phyloP scores from a whole-genome alignment of 2,113 vertebrate genomes.

The Hemichromis elongatus region DNA sequence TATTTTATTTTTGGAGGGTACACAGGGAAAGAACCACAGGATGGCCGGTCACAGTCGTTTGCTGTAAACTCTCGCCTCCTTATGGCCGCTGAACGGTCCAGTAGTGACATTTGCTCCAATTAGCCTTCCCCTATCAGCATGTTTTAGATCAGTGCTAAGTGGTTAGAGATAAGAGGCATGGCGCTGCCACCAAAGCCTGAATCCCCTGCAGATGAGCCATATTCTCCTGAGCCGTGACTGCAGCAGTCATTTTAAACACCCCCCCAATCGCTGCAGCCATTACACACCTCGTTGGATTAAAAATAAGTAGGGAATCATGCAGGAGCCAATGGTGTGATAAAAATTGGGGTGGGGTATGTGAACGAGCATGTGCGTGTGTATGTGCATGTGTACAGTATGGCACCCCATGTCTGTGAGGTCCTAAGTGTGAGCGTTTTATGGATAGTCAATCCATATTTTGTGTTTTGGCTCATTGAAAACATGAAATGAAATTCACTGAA shows the following conservation, averaged over 20 bases:
- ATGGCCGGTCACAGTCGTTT: background rate
- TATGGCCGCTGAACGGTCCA: background rate
- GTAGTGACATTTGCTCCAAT: conserved; percentile 20
- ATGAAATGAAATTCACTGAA: conserved; percentile 17
- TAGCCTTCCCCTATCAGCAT: conserved; percentile 13
- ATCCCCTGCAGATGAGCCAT: conserved; percentile 21
- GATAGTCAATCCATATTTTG: background rate
- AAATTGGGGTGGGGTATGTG: background rate
- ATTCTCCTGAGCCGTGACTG: conserved; percentile 30
- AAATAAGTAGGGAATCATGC: conserved; percentile 19
- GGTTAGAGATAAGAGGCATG: conserved; percentile 25
- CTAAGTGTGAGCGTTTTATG: background rate
- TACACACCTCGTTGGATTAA: conserved; percentile 52
- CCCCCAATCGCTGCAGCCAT: conserved; percentile 34
- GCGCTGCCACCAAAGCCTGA: background rate
- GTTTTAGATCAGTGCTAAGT: conserved; percentile 39
- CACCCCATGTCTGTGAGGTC: background rate
- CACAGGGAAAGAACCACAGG: background rate
- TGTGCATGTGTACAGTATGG: background rate
- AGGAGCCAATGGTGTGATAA: conserved; percentile 13
- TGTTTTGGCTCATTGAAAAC: background rate
- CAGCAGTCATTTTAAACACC: conserved; percentile 28
- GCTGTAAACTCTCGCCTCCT: background rate
- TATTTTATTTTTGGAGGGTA: background rate
- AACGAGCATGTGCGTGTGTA: background rate